A percentile compares a stretch with the other conserved stretches of the same genome.
These are phyloP conservation scores for Pollenia angustigena DNA, from an alignment of 2,888 invertebrate genomes.

Conservation along the genomic window DNA sequence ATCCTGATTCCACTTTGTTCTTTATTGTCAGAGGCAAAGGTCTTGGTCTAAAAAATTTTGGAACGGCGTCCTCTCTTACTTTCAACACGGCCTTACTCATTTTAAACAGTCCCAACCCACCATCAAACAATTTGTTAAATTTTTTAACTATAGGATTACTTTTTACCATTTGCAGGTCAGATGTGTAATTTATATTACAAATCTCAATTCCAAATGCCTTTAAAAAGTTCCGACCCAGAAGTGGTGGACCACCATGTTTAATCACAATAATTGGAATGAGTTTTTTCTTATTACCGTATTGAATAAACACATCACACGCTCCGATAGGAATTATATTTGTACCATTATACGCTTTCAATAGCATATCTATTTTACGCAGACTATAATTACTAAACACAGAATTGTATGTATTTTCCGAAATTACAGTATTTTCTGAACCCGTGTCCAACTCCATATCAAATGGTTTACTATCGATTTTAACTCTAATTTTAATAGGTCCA, in stretches of 20 bases:
- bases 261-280: conserved; percentile 59
- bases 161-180: conserved; percentile 18
- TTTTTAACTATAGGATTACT: conserved; percentile 42
- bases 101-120: conserved; percentile 64
- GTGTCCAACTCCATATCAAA: conserved; percentile 71
- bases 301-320: conserved; percentile 52
- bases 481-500: conserved; percentile 48
- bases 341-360: conserved; percentile 65
- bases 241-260: conserved; percentile 68
- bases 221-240: conserved; percentile 67
- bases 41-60: conserved; percentile 66
- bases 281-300: conserved; percentile 39
- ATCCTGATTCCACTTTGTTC: conserved; percentile 55
- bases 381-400: conserved; percentile 41
- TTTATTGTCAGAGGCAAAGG: conserved; percentile 58
- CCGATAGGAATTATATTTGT: conserved; percentile 54
- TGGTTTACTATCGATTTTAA: conserved; percentile 57
- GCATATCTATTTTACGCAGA: conserved; percentile 25
- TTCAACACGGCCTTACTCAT: conserved; percentile 60
- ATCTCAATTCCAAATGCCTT: conserved; percentile 52
- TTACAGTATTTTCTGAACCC: conserved; percentile 63
- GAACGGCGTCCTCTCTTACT: conserved; percentile 60
- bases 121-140: conserved; percentile 59
- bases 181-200: conserved; percentile 57
- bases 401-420: conserved; percentile 58